phyloP scores from a whole-genome alignment of 2,888 invertebrate genomes.

The Amphiduros pacificus region DNA sequence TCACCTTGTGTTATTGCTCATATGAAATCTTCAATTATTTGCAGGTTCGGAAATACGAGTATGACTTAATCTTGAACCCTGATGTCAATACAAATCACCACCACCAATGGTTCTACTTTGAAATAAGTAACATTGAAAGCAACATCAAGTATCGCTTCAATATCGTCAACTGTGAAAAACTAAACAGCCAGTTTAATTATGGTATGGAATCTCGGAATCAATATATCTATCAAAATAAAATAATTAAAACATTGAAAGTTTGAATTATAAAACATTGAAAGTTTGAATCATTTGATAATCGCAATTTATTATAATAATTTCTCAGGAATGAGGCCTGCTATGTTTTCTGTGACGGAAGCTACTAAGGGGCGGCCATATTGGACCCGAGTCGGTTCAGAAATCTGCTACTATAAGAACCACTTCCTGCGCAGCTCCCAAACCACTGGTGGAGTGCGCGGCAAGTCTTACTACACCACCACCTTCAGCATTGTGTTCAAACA shows the following conservation, averaged over 20 bases:
- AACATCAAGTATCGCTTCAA: conserved; percentile 77
- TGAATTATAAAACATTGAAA: too few species aligned
- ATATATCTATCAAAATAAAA: too few species aligned
- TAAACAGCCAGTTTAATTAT: conserved; percentile 83
- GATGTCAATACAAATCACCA: conserved; percentile 78
- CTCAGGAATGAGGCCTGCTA: conserved; percentile 79
- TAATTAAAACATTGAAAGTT: too few species aligned
- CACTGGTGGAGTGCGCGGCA: conserved; percentile 60
- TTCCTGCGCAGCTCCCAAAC: conserved; percentile 51
- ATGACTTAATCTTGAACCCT: conserved; percentile 80
- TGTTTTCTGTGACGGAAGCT: conserved; percentile 80
- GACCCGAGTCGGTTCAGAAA: conserved; percentile 74
- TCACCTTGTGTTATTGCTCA: too few species aligned
- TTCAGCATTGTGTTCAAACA: conserved; percentile 79
- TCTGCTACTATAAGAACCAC: conserved; percentile 80
- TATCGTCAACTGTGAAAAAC: conserved; percentile 84
- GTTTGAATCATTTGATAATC: not conserved
- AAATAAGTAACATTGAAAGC: conserved; percentile 76
- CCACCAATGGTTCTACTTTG: conserved; percentile 90
- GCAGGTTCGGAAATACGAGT: conserved; percentile 75
- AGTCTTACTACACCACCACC: conserved; percentile 74
- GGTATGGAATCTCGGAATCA: too few species aligned
- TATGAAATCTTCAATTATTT: too few species aligned
- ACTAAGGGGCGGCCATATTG: conserved; percentile 65
- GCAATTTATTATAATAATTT: not conserved